A percentile compares a stretch with the other conserved stretches of the same genome.
Evolutionary conservation across 2,888 invertebrate species (phyloP).

Genomic region (Spisula subtruncata): DNA sequence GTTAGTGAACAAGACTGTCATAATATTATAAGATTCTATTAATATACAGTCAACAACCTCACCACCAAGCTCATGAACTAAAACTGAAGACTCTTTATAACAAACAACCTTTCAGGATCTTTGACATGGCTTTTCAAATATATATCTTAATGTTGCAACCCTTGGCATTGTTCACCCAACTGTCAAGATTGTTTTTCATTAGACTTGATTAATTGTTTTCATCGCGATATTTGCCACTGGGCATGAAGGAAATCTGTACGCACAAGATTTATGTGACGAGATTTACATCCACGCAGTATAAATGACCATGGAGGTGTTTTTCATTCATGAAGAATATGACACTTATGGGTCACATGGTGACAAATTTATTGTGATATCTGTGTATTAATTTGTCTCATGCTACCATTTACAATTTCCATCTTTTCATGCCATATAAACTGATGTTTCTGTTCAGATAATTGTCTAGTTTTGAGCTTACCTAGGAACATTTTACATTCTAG

Average conservation of each 20-base stretch:
- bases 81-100: neutral
- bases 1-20: too few species aligned
- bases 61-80: neutral
- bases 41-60: neutral
- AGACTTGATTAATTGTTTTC: neutral
- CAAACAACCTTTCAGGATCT: neutral
- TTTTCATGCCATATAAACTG: constrained; percentile 3
- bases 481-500: too few species aligned
- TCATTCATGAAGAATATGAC: neutral
- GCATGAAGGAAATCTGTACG: neutral
- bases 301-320: neutral
- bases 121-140: constrained; percentile 16
- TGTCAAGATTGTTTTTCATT: neutral
- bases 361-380: constrained; percentile 3
- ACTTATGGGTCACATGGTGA: neutral
- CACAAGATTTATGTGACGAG: neutral
- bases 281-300: neutral
- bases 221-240: neutral
- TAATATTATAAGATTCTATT: too few species aligned
- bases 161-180: neutral
- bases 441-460: too few species aligned
- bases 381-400: constrained; percentile 7
- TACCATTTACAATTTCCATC: neutral
- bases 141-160: neutral
- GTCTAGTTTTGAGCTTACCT: too few species aligned